Evolutionary conservation across 2,888 invertebrate species (phyloP).

Genomic region (Rhagophthalmus giganteus): DNA sequence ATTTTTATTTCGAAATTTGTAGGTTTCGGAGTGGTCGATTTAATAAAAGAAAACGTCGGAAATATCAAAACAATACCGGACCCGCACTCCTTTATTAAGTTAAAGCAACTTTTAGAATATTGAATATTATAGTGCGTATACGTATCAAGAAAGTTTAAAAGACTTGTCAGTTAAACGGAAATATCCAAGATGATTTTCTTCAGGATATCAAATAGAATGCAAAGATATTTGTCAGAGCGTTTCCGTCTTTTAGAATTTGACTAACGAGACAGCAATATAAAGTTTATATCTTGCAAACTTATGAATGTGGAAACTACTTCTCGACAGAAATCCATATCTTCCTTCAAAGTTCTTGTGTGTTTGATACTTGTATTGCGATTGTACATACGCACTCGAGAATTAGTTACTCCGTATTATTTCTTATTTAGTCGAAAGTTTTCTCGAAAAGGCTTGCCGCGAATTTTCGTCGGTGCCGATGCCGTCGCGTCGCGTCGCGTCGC

Average conservation of each 20-base stretch:
- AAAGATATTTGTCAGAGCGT: constrained; percentile 38
- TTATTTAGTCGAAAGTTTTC: too few species aligned
- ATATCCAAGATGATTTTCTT: constrained; percentile 30
- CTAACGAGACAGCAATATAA: constrained; percentile 36
- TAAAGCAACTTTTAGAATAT: constrained; percentile 13
- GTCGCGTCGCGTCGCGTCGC: too few species aligned
- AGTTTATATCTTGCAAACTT: constrained; percentile 38
- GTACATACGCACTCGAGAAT: constrained; percentile 17
- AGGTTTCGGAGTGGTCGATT: too few species aligned
- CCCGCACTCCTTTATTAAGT: not conserved
- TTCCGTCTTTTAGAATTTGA: constrained; percentile 38
- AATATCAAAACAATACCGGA: not conserved
- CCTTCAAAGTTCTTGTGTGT: constrained; percentile 30
- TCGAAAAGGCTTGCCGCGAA: too few species aligned
- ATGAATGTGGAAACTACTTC: constrained; percentile 31
- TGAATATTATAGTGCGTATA: constrained; percentile 14
- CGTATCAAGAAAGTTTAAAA: constrained; percentile 24
- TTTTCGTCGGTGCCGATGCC: too few species aligned
- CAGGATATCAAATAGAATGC: constrained; percentile 32
- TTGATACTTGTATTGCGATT: constrained; percentile 32
- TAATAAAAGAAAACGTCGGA: too few species aligned
- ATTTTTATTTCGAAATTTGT: not conserved
- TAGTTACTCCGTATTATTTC: constrained; percentile 10
- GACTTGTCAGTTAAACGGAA: constrained; percentile 29
- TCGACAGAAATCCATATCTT: constrained; percentile 34